Conservation (phyloP, 2,888 invertebrate genomes). For the Thereva unica region DNA sequence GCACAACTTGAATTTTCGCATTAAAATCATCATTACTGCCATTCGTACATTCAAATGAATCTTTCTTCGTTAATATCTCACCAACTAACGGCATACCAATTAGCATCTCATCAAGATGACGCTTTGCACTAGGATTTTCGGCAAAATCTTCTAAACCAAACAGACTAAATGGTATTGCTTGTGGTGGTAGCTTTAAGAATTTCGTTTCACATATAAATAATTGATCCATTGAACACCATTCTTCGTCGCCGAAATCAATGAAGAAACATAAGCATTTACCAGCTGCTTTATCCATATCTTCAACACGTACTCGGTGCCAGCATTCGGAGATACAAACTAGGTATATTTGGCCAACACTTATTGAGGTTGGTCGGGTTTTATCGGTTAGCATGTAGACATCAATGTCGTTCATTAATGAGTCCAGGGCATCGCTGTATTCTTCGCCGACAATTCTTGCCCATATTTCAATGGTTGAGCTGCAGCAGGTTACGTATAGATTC, state of each 20-base stretch:
- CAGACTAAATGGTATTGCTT: constrained; percentile 72
- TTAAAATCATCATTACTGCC: constrained; percentile 37
- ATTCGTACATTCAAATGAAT: constrained; percentile 46
- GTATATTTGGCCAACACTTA: constrained; percentile 52
- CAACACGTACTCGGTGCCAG: constrained; percentile 64
- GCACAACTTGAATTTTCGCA: constrained; percentile 60
- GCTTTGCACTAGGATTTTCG: constrained; percentile 55
- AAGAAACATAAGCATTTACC: constrained; percentile 65
- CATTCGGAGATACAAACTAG: constrained; percentile 59
- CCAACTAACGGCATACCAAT: constrained; percentile 65
- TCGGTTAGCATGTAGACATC: constrained; percentile 54
- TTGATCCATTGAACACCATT: constrained; percentile 60
- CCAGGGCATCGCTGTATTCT: constrained; percentile 65
- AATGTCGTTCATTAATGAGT: constrained; percentile 61
- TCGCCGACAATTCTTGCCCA: constrained; percentile 70
- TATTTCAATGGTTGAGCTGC: constrained; percentile 66
- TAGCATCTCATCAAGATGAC: constrained; percentile 57
- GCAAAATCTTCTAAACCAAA: constrained; percentile 71
- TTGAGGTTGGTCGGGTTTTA: constrained; percentile 47
- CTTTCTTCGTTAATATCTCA: constrained; percentile 58
- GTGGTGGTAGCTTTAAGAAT: constrained; percentile 70
- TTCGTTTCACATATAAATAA: constrained; percentile 67
- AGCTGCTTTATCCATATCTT: constrained; percentile 58
- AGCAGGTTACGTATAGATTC: constrained; percentile 67
- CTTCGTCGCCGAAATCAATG: constrained; percentile 77